Evolutionary conservation across 2,888 invertebrate genomes (phyloP).

Genomic region (Tiliacea citrago): DNA sequence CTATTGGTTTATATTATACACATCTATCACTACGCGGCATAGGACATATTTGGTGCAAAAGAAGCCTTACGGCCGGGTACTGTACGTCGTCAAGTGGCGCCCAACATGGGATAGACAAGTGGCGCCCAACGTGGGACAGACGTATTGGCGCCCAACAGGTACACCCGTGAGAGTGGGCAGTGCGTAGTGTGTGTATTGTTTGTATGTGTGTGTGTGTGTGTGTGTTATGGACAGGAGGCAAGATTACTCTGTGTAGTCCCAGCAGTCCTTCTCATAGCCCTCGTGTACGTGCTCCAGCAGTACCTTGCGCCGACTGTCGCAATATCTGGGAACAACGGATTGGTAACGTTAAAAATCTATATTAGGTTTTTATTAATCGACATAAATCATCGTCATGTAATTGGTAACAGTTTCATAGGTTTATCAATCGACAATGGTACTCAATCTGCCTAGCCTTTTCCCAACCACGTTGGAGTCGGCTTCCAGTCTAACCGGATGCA

Average conservation of each 20-base stretch:
- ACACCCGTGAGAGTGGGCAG: constrained; percentile 17
- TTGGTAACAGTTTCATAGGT: not conserved
- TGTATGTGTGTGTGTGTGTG: constrained; percentile 58
- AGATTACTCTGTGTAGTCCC: constrained; percentile 97
- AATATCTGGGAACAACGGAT: constrained; percentile 93
- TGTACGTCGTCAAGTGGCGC: not conserved
- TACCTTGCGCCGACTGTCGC: constrained; percentile 98
- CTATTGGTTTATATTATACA: constrained; percentile 12
- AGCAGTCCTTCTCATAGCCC: constrained; percentile 99
- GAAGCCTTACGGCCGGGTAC: not conserved
- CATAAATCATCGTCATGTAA: not conserved
- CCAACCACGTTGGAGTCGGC: no score
- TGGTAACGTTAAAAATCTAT: not conserved
- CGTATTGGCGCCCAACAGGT: constrained; percentile 43
- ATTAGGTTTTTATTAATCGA: not conserved
- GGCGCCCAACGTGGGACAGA: constrained; percentile 9
- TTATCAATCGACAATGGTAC: not conserved
- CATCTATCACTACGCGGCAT: not conserved
- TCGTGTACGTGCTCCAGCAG: constrained; percentile 99
- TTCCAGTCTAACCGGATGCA: no score
- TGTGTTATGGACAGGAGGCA: constrained; percentile 69
- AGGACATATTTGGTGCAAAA: not conserved
- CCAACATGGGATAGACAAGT: not conserved
- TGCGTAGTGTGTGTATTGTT: constrained; percentile 45
- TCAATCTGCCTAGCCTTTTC: no score